phyloP scores from a whole-genome alignment of 30 jellyfish, hydroid and myxozoan genomes.

The Phacellophora camtschatica region DNA sequence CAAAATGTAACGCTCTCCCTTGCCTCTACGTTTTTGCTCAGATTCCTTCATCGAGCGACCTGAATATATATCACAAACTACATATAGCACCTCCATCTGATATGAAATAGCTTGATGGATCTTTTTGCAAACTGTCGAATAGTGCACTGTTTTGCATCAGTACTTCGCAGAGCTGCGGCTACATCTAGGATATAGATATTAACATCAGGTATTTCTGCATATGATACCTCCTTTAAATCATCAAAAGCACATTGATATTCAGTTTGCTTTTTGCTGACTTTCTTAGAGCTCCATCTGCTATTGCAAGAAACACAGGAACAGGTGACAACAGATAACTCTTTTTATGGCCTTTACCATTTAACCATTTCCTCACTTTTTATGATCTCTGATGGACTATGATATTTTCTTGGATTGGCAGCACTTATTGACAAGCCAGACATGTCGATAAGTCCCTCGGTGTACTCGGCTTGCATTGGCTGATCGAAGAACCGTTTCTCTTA shows the following conservation, averaged over 20 bases:
- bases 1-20: no score
- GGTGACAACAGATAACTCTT: conserved; percentile 9
- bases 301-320: conserved; percentile 1
- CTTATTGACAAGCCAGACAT: background rate
- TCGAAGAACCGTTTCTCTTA: conserved; percentile 36
- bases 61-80: no score
- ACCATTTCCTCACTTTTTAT: conserved; percentile 1
- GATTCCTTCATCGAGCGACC: no score
- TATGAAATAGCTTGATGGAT: background rate
- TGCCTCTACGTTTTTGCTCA: no score
- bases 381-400: conserved; percentile 6
- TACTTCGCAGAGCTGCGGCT: conserved; percentile 28
- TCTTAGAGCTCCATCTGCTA: conserved; percentile 33
- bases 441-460: conserved; percentile 16
- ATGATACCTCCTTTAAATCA: background rate
- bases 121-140: background rate
- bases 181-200: background rate
- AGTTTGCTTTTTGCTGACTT: conserved; percentile 8
- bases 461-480: conserved; percentile 26
- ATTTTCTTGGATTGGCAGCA: conserved; percentile 3
- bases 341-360: no score
- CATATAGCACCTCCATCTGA: no score
- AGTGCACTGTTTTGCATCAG: conserved; percentile 3
- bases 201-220: conserved; percentile 8
- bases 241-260: background rate